Conservation (phyloP, 2,888 invertebrate species). For the Stenotaenia linearis region DNA sequence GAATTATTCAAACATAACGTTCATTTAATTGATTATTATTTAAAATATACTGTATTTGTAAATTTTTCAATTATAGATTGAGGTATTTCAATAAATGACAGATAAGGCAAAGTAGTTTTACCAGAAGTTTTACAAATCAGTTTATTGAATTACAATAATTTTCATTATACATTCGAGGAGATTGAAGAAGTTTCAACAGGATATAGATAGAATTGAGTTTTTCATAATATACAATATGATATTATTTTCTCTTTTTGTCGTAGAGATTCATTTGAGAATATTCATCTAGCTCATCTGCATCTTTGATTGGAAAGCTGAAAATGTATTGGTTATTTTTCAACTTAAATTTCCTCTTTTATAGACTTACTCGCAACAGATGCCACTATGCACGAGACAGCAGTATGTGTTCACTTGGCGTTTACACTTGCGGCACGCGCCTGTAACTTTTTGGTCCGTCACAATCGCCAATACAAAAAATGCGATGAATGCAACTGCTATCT, state of each 20-base stretch:
- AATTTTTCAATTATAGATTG: background rate
- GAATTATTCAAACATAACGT: background rate
- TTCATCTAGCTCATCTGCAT: background rate
- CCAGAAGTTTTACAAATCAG: background rate
- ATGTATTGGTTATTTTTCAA: background rate
- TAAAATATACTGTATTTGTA: background rate
- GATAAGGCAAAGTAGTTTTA: background rate
- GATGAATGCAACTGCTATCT: background rate
- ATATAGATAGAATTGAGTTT: background rate
- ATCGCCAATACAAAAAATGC: background rate
- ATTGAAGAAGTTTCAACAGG: background rate
- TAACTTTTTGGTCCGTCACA: background rate
- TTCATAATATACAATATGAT: background rate
- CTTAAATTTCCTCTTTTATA: background rate
- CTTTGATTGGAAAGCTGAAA: background rate
- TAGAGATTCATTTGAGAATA: background rate
- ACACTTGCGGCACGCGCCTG: background rate
- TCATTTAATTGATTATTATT: background rate
- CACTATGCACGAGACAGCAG: background rate
- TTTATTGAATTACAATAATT: background rate
- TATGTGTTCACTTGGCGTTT: background rate
- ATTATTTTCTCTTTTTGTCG: background rate
- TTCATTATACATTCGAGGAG: background rate
- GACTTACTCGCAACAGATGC: slow-evolving; percentile 9
- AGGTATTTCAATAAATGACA: background rate